A percentile compares a stretch with the other conserved stretches of the same genome.
Evolutionary conservation across 1,140 invertebrate species (phyloP).

Genomic region (Drosophila kurseongensis): DNA sequence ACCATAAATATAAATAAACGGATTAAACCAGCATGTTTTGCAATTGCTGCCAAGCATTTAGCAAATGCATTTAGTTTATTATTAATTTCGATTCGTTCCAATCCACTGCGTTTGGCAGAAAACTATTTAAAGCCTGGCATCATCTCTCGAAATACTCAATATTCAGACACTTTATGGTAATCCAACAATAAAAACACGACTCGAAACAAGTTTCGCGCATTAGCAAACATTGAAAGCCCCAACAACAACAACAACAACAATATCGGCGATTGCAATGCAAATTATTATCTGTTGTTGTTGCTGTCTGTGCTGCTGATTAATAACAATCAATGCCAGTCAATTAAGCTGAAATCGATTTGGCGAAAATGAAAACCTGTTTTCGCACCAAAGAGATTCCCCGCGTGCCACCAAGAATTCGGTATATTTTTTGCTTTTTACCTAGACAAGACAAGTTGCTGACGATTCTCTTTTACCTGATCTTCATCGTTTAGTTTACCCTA

Average conservation of each 20-base stretch:
- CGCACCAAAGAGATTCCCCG: slow-evolving; percentile 11
- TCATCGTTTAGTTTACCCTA: background rate
- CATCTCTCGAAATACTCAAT: slow-evolving; percentile 76
- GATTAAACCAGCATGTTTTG: background rate
- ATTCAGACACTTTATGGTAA: slow-evolving; percentile 25
- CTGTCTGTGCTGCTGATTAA: slow-evolving; percentile 50
- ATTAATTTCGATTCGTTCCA: background rate
- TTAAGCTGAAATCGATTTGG: slow-evolving; percentile 47
- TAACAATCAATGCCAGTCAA: slow-evolving; percentile 75
- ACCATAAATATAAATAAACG: background rate
- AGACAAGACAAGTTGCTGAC: slow-evolving; percentile 18
- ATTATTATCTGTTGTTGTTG: slow-evolving; percentile 21
- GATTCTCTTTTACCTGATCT: slow-evolving; percentile 19
- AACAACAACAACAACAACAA: slow-evolving; percentile 24
- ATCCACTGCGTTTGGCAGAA: slow-evolving; percentile 3
- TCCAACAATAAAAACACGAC: slow-evolving; percentile 40
- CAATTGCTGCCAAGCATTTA: background rate
- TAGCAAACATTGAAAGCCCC: slow-evolving; percentile 18
- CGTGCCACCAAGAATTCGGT: slow-evolving; percentile 10
- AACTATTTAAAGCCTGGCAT: slow-evolving; percentile 44
- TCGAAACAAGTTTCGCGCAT: slow-evolving; percentile 68
- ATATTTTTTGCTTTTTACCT: background rate
- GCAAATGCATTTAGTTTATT: background rate
- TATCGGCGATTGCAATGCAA: slow-evolving; percentile 50
- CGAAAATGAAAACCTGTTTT: slow-evolving; percentile 42